A percentile compares a stretch with the other conserved stretches of the same genome.
Evolutionary conservation across 2,888 invertebrate genomes (phyloP).

Genomic region (Digitonthophagus gazella): DNA sequence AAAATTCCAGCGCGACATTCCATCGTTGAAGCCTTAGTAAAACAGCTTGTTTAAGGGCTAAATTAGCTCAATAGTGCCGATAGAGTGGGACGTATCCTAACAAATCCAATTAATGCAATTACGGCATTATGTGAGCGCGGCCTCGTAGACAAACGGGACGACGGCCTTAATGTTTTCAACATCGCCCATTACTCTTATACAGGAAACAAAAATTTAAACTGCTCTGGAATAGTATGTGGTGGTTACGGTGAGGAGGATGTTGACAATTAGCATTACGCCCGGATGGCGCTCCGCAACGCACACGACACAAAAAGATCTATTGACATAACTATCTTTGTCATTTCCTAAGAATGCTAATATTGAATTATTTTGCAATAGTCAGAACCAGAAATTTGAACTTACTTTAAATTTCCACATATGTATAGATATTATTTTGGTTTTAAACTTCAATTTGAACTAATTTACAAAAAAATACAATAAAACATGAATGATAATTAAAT

Average conservation of each 20-base stretch:
- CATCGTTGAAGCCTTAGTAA: no score
- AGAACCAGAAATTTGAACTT: neutral
- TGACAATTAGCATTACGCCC: conserved; percentile 23
- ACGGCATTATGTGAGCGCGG: neutral
- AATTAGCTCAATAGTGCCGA: neutral
- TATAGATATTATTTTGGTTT: no score
- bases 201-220: conserved; percentile 32
- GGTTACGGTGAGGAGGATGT: conserved; percentile 18
- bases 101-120: neutral
- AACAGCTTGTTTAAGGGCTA: neutral
- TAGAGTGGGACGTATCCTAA: neutral
- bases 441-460: no score
- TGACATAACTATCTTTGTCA: neutral
- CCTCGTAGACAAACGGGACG: neutral
- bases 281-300: conserved; percentile 1
- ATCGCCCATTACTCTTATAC: conserved; percentile 3
- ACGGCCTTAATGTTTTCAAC: neutral
- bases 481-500: no score
- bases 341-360: conserved; percentile 4
- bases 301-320: conserved; percentile 10
- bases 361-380: neutral
- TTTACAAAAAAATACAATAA: no score
- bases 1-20: no score
- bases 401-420: neutral
- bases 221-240: conserved; percentile 30